A percentile compares a stretch with the other conserved stretches of the same genome.
phyloP scores from a whole-genome alignment of 2,113 vertebrate genomes.

The Aplodontia rufa region DNA sequence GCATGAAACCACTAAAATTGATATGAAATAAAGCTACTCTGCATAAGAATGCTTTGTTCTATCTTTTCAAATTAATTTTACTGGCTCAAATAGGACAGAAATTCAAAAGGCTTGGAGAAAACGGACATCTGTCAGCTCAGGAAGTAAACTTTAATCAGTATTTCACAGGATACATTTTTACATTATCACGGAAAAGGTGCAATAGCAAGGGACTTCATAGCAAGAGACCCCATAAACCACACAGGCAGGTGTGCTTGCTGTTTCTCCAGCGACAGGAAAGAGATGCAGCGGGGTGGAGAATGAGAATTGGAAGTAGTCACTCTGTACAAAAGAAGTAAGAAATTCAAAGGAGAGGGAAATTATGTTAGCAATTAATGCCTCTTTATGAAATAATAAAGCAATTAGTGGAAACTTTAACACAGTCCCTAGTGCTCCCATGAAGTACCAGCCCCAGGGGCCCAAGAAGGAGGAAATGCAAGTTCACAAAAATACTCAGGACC shows the following conservation, averaged over 20 bases:
- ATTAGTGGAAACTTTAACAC: slow-evolving; percentile 28
- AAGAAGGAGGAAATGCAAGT: neutral
- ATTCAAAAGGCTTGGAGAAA: neutral
- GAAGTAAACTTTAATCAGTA: neutral
- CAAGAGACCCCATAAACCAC: too few species aligned
- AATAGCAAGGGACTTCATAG: neutral
- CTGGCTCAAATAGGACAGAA: neutral
- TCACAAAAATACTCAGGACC: neutral
- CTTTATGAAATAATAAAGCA: slow-evolving; percentile 61
- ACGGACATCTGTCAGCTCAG: neutral
- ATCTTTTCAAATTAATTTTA: slow-evolving; percentile 11
- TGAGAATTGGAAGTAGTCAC: slow-evolving; percentile 25
- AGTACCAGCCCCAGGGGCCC: neutral
- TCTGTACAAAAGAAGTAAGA: slow-evolving; percentile 39
- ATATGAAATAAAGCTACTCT: neutral
- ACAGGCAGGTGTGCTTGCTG: neutral
- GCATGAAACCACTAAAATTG: neutral
- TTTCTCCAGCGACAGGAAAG: neutral
- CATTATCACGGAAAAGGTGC: neutral
- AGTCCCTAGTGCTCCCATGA: neutral
- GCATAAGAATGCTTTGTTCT: neutral
- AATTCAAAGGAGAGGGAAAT: slow-evolving; percentile 55
- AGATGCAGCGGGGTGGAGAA: accelerated
- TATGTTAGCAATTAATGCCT: slow-evolving; percentile 61
- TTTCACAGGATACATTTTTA: neutral